Evolutionary conservation across 2,888 invertebrate genomes (phyloP), one percentile per base, ranked within the genome.

Genomic region (Noctuana brunneofusca): DNA sequence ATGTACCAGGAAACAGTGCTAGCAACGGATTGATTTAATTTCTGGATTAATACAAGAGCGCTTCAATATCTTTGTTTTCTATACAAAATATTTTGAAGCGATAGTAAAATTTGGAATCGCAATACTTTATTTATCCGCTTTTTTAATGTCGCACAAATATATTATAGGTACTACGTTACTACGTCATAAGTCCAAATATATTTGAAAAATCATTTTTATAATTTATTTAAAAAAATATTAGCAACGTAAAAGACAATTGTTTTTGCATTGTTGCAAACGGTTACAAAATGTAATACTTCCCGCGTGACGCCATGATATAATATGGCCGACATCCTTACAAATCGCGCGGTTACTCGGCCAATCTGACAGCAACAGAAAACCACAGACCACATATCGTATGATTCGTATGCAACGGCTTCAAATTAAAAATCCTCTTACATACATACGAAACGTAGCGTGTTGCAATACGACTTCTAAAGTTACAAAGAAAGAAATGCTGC

Each of bases 21-120:
- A 32, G 63, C 52, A 64, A 50, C 62, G 64, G 65, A 66, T 66
- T 66, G 65, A 65, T 64, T 65, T 64, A 57, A 55, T 58, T 64
- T 54, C 41, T 41, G 58, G 46, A 53, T 52, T 52, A 55, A 62
- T 48, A 27, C 49, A 41, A 38, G 24, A 22, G 43, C 3, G 18
- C 18, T 43, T 43, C 43, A 18, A 18, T 18, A 9, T 18, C 41
- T 43, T 43, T 43, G 18, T 43, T 43, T 18, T 0, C n/a, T n/a
- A n/a, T n/a, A n/a, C n/a, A n/a, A n/a, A n/a, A n/a, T n/a, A n/a
- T n/a, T n/a, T n/a, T n/a, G n/a, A n/a, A n/a, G n/a, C n/a, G n/a
- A n/a, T n/a, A n/a, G n/a, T n/a, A n/a, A n/a, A n/a, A n/a, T n/a
- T n/a, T n/a, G n/a, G n/a, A n/a, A n/a, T n/a, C n/a, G n/a, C n/a